Percentiles rank a stretch among this genome's conserved stretches.
These are phyloP conservation scores for Drosophila incognita DNA, from an alignment of 2,888 invertebrate genomes.

Conservation along the genomic window DNA sequence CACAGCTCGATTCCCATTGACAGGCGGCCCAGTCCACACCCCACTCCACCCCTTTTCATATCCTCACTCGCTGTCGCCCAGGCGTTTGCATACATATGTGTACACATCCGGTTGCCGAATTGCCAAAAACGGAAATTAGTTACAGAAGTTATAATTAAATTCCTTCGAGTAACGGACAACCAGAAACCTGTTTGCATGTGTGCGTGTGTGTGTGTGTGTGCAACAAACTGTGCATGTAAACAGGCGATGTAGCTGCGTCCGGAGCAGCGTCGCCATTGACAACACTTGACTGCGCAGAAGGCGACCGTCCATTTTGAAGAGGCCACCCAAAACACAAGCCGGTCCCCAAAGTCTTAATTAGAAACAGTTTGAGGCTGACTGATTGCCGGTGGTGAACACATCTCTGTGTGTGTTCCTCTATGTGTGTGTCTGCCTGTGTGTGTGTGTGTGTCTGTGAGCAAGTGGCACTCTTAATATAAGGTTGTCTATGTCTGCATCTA, in stretches of 20 bases:
- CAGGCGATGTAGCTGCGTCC: slow-evolving; percentile 59
- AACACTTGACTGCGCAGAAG: slow-evolving; percentile 60
- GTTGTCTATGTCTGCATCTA: neutral
- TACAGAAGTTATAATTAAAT: slow-evolving; percentile 80
- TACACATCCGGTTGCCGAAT: slow-evolving; percentile 61
- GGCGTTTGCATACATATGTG: slow-evolving; percentile 29
- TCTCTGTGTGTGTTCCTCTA: slow-evolving; percentile 6
- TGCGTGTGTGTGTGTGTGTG: slow-evolving; percentile 18
- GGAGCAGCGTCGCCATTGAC: slow-evolving; percentile 43
- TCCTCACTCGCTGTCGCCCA: neutral
- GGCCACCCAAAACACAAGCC: slow-evolving; percentile 25
- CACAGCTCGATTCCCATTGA: slow-evolving; percentile 21
- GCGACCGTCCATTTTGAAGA: slow-evolving; percentile 39
- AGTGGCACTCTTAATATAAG: slow-evolving; percentile 9
- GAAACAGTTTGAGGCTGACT: slow-evolving; percentile 76
- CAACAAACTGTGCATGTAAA: slow-evolving; percentile 73
- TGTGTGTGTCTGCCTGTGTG: slow-evolving; percentile 6
- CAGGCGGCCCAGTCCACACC: slow-evolving; percentile 10
- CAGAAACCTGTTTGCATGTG: slow-evolving; percentile 24
- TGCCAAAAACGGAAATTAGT: slow-evolving; percentile 78
- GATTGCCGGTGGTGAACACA: slow-evolving; percentile 59
- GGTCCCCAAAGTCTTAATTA: slow-evolving; percentile 69
- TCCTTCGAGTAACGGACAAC: slow-evolving; percentile 62
- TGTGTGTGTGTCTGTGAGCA: slow-evolving; percentile 5
- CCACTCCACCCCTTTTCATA: neutral